Conservation (phyloP, 2,888 invertebrate species). For the Craniophora ligustri region DNA sequence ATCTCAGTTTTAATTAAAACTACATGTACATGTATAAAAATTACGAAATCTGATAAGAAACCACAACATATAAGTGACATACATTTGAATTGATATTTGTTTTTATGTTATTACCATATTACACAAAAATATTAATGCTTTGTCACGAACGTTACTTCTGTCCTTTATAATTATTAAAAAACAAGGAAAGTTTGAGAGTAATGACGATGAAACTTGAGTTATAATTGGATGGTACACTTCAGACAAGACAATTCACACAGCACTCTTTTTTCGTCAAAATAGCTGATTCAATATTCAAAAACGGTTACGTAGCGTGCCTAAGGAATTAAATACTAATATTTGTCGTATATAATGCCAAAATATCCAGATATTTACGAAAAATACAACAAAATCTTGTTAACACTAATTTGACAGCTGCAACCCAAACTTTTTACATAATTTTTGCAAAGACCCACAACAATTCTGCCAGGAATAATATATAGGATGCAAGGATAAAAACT, state of each 20-base stretch:
- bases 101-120: constrained; percentile 1
- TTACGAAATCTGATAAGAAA: constrained; percentile 42
- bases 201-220: constrained; percentile 37
- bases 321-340: constrained; percentile 12
- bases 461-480: constrained; percentile 39
- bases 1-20: constrained; percentile 15
- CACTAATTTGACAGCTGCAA: constrained; percentile 76
- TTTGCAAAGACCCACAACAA: constrained; percentile 46
- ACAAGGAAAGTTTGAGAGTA: constrained; percentile 12
- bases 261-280: constrained; percentile 21
- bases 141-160: constrained; percentile 4
- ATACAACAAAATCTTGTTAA: constrained; percentile 59
- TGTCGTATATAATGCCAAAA: constrained; percentile 46
- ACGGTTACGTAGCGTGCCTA: background rate
- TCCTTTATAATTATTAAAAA: constrained; percentile 19
- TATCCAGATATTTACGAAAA: constrained; percentile 47
- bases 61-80: constrained; percentile 44
- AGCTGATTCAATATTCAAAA: constrained; percentile 11
- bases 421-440: constrained; percentile 61
- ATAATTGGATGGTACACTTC: constrained; percentile 23
- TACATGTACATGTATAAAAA: constrained; percentile 5
- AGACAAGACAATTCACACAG: constrained; percentile 22
- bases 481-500: constrained; percentile 24
- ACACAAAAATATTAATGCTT: constrained; percentile 1
- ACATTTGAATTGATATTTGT: constrained; percentile 19